phyloP scores from a whole-genome alignment of 2,113 vertebrate species.

The Anguilla rostrata region DNA sequence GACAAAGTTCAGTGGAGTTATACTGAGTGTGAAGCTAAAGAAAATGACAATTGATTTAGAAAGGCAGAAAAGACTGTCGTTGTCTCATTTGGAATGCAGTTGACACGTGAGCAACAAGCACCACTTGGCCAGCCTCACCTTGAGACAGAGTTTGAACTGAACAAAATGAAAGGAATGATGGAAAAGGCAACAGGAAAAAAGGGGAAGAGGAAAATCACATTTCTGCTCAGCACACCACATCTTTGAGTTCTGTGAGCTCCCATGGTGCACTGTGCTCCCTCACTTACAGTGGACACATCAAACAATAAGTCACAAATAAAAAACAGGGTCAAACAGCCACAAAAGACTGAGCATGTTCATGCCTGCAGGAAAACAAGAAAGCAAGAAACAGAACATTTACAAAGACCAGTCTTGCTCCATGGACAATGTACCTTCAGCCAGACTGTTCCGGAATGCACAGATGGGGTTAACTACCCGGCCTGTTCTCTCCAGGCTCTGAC shows the following conservation, averaged over 20 bases:
- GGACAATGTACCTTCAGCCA: conserved; percentile 27
- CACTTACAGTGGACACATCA: background rate
- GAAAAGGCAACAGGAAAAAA: background rate
- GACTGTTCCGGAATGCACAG: conserved; percentile 42
- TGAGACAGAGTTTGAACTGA: background rate
- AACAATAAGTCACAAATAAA: background rate
- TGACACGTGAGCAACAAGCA: background rate
- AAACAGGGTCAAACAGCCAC: background rate
- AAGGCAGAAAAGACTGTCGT: background rate
- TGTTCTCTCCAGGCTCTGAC: conserved; percentile 60
- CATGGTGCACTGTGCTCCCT: background rate
- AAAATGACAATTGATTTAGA: background rate
- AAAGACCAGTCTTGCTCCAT: conserved; percentile 24
- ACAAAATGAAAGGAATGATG: background rate
- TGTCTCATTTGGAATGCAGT: background rate
- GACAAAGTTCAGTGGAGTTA: background rate
- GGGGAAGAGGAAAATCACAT: background rate
- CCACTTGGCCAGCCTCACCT: background rate
- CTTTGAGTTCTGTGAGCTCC: too few species aligned
- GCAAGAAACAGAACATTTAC: background rate
- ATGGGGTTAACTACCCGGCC: conserved; percentile 59
- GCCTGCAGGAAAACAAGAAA: background rate
- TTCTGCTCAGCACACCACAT: background rate
- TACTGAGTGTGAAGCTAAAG: background rate
- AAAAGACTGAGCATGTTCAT: background rate